These are phyloP conservation scores for Sycophila sp. DNA, from an alignment of 1,140 invertebrate species.

Conservation along the genomic window DNA sequence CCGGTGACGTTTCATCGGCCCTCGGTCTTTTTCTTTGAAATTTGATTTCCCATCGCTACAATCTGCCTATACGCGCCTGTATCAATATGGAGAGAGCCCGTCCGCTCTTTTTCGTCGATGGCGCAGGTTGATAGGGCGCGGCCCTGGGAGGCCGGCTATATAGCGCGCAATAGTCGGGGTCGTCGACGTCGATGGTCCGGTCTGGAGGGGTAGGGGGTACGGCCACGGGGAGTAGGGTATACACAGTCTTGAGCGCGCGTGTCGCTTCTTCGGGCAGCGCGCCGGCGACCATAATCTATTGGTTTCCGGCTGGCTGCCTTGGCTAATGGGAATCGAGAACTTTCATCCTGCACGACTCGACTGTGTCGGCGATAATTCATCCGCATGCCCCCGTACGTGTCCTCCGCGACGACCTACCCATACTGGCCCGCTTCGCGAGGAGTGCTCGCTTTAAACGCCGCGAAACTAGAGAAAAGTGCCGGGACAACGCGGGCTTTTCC, in stretches of 20 bases:
- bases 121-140: not conserved
- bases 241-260: not conserved
- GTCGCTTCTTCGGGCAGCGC: slow-evolving; percentile 17
- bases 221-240: too few relatives aligned
- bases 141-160: not conserved
- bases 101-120: not conserved
- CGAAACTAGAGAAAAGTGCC: too few relatives aligned
- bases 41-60: slow-evolving; percentile 26
- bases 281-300: slow-evolving; percentile 28
- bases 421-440: not conserved
- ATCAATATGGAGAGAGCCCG: not conserved
- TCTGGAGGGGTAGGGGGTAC: too few relatives aligned
- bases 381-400: slow-evolving; percentile 30
- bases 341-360: slow-evolving; percentile 27
- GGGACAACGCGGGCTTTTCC: too few relatives aligned
- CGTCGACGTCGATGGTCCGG: slow-evolving; percentile 1
- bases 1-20: slow-evolving; percentile 7
- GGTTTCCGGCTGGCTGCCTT: slow-evolving; percentile 33
- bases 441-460: too few relatives aligned
- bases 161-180: not conserved
- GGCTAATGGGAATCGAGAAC: slow-evolving; percentile 37
- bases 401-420: not conserved
- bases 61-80: not conserved
- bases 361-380: slow-evolving; percentile 37
- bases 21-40: not conserved